Evolutionary conservation across 2,797 vertebrate genomes (phyloP).

Genomic region (Anguilla obscura): DNA sequence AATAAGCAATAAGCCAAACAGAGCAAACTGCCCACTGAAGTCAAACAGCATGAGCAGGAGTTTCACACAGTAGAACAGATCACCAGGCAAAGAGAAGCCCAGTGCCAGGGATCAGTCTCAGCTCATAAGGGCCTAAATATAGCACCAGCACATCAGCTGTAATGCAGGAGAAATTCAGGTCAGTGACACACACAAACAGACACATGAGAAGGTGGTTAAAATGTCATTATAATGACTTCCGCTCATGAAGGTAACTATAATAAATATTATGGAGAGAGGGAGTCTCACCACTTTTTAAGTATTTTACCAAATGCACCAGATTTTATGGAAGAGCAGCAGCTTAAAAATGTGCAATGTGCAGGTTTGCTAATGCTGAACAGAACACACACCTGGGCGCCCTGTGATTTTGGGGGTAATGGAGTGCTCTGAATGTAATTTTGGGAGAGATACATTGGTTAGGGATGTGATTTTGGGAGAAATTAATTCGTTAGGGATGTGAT

Average conservation of each 20-base stretch:
- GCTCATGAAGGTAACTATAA: not conserved
- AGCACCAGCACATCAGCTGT: not conserved
- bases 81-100: not conserved
- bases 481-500: too few species aligned
- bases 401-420: not conserved
- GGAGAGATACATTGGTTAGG: too few species aligned
- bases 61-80: not conserved
- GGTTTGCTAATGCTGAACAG: not conserved
- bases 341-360: too few species aligned
- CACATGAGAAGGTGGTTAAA: not conserved
- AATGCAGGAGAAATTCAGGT: not conserved
- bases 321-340: too few species aligned
- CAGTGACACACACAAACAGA: slow-evolving; percentile 1
- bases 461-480: too few species aligned
- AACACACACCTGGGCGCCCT: not conserved
- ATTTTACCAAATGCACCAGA: too few species aligned
- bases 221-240: not conserved
- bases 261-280: not conserved
- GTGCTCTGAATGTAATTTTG: too few species aligned
- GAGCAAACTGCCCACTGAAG: not conserved
- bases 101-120: not conserved
- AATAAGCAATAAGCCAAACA: too few species aligned
- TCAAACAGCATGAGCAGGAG: not conserved
- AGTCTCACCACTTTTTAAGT: too few species aligned
- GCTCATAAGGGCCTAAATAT: not conserved